Percentiles rank a stretch among this genome's conserved stretches.
phyloP scores from a whole-genome alignment of 1,140 invertebrate genomes.

The Harpegnathos saltator region DNA sequence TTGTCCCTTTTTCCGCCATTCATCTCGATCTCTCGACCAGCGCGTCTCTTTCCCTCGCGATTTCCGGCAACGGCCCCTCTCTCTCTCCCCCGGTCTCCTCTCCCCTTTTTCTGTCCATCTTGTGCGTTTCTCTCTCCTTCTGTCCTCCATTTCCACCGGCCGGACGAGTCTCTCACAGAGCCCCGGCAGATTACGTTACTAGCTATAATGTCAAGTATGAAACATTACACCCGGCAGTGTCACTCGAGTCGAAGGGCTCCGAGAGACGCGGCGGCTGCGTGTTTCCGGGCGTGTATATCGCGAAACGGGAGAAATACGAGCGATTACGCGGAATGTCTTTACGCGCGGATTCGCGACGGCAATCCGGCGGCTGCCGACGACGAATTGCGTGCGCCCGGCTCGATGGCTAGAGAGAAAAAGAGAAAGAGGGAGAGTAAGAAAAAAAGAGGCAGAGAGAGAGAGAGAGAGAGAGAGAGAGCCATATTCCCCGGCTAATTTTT shows the following conservation, averaged over 20 bases:
- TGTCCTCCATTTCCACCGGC: neutral
- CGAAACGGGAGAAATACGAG: constrained; percentile 20
- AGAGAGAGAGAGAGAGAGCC: too few relatives aligned
- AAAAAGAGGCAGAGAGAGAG: too few relatives aligned
- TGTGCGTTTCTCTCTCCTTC: neutral
- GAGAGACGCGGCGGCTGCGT: constrained; percentile 20
- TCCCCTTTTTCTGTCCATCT: neutral
- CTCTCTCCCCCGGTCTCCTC: neutral
- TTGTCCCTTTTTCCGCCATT: constrained; percentile 4
- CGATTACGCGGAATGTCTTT: constrained; percentile 11
- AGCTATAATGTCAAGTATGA: constrained; percentile 70
- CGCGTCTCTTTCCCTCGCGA: constrained; percentile 3
- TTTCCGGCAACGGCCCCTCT: constrained; percentile 5
- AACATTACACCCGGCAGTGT: constrained; percentile 61
- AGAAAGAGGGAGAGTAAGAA: too few relatives aligned
- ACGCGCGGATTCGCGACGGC: neutral
- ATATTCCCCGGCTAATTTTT: neutral
- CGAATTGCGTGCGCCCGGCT: neutral
- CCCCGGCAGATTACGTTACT: constrained; percentile 63
- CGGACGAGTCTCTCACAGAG: constrained; percentile 2
- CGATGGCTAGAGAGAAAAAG: too few relatives aligned
- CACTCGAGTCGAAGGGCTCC: constrained; percentile 23
- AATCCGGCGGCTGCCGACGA: neutral
- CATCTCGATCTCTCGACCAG: constrained; percentile 25
- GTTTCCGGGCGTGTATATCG: constrained; percentile 39